Evolutionary conservation across 1,140 invertebrate species (phyloP).

Genomic region (Theocolax elegans): DNA sequence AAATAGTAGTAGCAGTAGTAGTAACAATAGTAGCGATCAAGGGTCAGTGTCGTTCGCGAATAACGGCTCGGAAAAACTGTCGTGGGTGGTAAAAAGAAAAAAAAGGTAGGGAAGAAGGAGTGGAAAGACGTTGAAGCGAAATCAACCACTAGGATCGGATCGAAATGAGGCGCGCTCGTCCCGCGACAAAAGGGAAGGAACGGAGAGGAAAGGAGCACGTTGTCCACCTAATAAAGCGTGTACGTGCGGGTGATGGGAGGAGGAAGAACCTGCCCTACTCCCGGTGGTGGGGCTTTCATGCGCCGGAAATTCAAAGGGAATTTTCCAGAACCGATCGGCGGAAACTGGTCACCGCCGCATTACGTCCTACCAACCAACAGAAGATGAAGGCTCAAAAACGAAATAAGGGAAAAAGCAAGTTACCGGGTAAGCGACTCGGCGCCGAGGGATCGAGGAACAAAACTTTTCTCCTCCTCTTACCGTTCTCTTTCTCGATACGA

Average conservation of each 20-base stretch:
- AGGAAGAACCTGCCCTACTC: background rate
- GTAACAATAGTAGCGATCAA: too few species aligned
- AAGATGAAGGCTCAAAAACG: background rate
- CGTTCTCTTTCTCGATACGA: background rate
- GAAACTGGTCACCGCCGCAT: background rate
- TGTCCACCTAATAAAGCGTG: slow-evolving; percentile 13
- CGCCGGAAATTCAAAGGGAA: slow-evolving; percentile 13
- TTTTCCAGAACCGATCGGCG: background rate
- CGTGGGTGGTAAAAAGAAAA: too few species aligned
- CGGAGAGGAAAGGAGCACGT: background rate
- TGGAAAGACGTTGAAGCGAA: too few species aligned
- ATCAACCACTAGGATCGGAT: too few species aligned
- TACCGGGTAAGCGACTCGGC: too few species aligned
- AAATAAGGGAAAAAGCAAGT: background rate
- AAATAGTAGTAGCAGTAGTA: too few species aligned
- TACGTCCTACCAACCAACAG: background rate
- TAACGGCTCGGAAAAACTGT: slow-evolving; percentile 7
- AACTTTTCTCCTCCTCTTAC: too few species aligned
- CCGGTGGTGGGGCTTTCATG: slow-evolving; percentile 12
- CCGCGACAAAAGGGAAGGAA: background rate
- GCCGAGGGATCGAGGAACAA: too few species aligned
- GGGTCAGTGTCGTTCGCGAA: too few species aligned
- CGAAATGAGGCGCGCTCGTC: background rate
- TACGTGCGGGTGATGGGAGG: background rate
- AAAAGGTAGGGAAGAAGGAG: too few species aligned